Percentiles rank a stretch among this genome's conserved stretches.
Conservation (phyloP, 37 sponge, comb jelly and placozoan genomes). For the Halichondria panicea region DNA sequence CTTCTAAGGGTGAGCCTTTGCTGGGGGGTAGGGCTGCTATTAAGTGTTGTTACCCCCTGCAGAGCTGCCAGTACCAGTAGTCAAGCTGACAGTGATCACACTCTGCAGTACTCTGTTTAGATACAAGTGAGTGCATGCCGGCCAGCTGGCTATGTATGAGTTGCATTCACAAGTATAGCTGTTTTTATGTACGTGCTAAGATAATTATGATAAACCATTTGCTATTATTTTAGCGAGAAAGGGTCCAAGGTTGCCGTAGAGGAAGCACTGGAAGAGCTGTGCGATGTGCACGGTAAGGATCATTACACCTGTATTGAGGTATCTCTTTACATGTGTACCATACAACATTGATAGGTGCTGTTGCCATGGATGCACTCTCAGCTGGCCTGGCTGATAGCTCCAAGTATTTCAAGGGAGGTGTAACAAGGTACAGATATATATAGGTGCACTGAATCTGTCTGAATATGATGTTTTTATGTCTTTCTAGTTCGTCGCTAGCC, state of each 20-base stretch:
- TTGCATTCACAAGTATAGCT: no score
- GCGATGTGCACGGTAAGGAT: not conserved
- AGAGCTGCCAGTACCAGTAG: slow-evolving; percentile 12
- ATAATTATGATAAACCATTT: not conserved
- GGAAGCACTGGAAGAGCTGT: not conserved
- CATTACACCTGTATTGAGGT: no score
- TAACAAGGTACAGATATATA: not conserved
- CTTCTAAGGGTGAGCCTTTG: not conserved
- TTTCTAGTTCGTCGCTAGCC: slow-evolving; percentile 11
- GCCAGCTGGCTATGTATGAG: no score
- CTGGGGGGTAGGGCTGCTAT: not conserved
- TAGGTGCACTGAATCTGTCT: not conserved
- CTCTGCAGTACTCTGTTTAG: slow-evolving; percentile 10
- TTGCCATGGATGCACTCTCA: not conserved
- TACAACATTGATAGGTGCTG: not conserved
- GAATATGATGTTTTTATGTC: not conserved
- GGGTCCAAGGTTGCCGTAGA: slow-evolving; percentile 5
- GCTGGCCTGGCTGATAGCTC: not conserved
- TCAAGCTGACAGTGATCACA: not conserved
- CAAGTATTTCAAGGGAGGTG: not conserved
- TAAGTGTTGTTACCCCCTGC: not conserved
- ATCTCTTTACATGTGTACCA: not conserved
- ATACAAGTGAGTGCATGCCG: not conserved
- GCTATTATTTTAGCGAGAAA: not conserved
- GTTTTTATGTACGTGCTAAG: no score